Conservation (phyloP, 1,140 invertebrate species). For the Cherax quadricarinatus region DNA sequence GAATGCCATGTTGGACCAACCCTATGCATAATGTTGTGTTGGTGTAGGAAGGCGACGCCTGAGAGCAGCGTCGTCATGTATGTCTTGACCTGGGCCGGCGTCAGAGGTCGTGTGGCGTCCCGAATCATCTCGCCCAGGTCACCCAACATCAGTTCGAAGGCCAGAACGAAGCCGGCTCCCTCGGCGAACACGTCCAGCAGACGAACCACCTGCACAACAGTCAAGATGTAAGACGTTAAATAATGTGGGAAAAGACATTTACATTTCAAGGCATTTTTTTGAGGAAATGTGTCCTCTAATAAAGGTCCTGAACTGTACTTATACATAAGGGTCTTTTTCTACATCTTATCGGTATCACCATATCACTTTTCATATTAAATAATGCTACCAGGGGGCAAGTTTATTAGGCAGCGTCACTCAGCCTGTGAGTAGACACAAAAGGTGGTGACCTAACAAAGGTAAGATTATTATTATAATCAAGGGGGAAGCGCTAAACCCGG, state of each 20-base stretch:
- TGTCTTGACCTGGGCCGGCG: constrained; percentile 86
- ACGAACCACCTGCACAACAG: constrained; percentile 85
- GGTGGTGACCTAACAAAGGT: no score
- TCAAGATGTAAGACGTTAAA: neutral
- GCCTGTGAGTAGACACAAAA: no score
- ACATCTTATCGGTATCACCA: no score
- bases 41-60: constrained; percentile 93
- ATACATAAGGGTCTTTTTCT: no score
- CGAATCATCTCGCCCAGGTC: constrained; percentile 92
- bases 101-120: constrained; percentile 85
- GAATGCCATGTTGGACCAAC: constrained; percentile 76
- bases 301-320: no score
- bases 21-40: constrained; percentile 95
- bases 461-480: no score
- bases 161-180: constrained; percentile 91
- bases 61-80: constrained; percentile 95
- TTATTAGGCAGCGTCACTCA: no score
- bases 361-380: no score
- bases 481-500: no score
- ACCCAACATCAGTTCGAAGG: constrained; percentile 95
- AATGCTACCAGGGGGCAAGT: no score
- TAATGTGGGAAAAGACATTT: neutral
- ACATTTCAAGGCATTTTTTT: no score
- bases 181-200: constrained; percentile 94
- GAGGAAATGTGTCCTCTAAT: no score